These are phyloP conservation scores for Recurvirostra avosetta DNA, from an alignment of 2,113 vertebrate species.

Conservation along the genomic window DNA sequence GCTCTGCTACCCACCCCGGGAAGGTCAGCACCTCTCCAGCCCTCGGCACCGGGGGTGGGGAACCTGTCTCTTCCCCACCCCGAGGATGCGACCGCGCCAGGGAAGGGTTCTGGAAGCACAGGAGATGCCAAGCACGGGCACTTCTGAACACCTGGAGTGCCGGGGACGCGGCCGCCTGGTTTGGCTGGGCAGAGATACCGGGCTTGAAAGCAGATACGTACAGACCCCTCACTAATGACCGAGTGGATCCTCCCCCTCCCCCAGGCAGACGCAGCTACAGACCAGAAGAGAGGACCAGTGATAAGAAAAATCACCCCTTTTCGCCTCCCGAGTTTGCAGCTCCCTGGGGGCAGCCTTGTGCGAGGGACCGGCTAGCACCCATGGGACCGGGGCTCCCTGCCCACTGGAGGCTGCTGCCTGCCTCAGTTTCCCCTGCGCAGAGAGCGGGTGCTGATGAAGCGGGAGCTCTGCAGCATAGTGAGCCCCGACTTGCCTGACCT, in stretches of 20 bases:
- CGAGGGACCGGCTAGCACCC: background rate
- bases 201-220: background rate
- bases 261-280: background rate
- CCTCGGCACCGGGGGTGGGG: accelerated
- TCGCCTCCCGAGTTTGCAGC: accelerated
- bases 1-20: background rate
- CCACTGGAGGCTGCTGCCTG: too few relatives aligned
- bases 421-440: background rate
- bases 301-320: background rate
- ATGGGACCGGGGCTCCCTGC: background rate
- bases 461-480: background rate
- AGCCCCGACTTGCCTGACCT: background rate
- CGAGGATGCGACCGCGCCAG: too few relatives aligned
- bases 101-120: background rate
- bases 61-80: background rate
- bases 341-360: background rate
- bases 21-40: background rate
- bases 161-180: accelerated
- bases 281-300: background rate
- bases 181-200: background rate
- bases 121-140: accelerated
- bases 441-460: background rate
- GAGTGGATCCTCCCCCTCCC: background rate
- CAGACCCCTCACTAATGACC: background rate
- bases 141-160: accelerated